A percentile compares a stretch with the other conserved stretches of the same genome.
Conservation (phyloP, 2,888 invertebrate genomes). For the Eretmocerus hayati region DNA sequence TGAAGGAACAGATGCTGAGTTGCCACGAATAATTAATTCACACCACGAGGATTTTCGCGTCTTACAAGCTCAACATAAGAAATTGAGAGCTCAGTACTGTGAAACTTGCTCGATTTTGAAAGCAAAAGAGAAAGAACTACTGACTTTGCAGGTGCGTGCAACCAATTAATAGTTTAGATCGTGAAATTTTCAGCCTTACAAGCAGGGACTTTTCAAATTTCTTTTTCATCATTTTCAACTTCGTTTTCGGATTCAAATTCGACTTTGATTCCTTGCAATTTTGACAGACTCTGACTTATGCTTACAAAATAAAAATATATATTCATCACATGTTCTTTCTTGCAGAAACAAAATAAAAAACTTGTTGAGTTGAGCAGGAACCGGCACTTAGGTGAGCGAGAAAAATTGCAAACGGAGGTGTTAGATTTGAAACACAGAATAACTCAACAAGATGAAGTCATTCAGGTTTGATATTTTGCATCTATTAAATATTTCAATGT, state of each 20-base stretch:
- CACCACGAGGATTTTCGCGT: constrained; percentile 72
- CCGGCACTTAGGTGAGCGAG: constrained; percentile 65
- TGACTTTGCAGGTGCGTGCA: constrained; percentile 49
- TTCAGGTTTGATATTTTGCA: constrained; percentile 41
- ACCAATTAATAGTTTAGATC: constrained; percentile 16
- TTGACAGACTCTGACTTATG: no score
- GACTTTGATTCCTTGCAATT: neutral
- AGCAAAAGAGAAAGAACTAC: constrained; percentile 61
- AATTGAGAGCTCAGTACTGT: constrained; percentile 57
- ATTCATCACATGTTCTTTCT: no score
- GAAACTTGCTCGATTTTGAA: constrained; percentile 61
- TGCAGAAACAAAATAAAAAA: constrained; percentile 61
- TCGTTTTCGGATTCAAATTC: neutral
- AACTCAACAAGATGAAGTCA: constrained; percentile 44
- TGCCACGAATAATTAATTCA: constrained; percentile 67
- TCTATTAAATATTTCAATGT: neutral
- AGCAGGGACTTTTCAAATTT: no score
- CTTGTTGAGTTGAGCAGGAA: constrained; percentile 65
- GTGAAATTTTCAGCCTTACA: constrained; percentile 2
- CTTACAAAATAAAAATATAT: no score
- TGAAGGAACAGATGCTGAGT: constrained; percentile 70
- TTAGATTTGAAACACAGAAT: constrained; percentile 43
- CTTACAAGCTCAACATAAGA: constrained; percentile 63
- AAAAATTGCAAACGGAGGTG: constrained; percentile 61
- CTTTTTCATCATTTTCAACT: neutral